Conservation (phyloP, 1,140 invertebrate genomes). For the Ctenoplectra terminalis region DNA sequence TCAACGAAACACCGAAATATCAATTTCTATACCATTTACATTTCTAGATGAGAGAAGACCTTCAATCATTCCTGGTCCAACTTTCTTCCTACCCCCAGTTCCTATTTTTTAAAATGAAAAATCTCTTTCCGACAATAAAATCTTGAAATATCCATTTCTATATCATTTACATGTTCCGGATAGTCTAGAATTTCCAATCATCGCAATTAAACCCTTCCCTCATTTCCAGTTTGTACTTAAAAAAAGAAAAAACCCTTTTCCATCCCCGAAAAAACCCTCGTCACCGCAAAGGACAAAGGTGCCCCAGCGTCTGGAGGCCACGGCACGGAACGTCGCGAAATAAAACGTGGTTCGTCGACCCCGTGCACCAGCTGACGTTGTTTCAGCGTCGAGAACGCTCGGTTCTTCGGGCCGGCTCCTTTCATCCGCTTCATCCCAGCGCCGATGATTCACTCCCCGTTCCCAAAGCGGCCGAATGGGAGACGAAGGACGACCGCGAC, state of each 20-base stretch:
- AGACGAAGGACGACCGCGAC: constrained; percentile 50
- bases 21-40: too few species aligned
- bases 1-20: too few species aligned
- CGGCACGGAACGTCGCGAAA: constrained; percentile 24
- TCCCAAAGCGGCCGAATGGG: constrained; percentile 39
- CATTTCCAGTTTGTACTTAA: too few species aligned
- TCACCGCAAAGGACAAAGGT: constrained; percentile 20
- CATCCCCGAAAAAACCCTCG: not conserved
- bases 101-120: too few species aligned
- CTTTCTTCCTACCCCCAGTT: too few species aligned
- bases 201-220: too few species aligned
- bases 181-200: too few species aligned
- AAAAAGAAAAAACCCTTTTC: not conserved
- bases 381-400: not conserved
- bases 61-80: too few species aligned
- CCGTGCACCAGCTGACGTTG: constrained; percentile 50
- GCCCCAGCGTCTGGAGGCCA: not conserved
- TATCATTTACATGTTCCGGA: too few species aligned
- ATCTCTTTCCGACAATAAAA: too few species aligned
- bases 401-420: constrained; percentile 12
- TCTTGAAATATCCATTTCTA: too few species aligned
- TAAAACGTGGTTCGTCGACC: constrained; percentile 51
- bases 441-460: constrained; percentile 48
- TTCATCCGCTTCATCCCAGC: constrained; percentile 38
- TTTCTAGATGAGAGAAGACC: too few species aligned